These are phyloP conservation scores for Ptychoptera albimana DNA, from an alignment of 2,888 invertebrate genomes.

Conservation along the genomic window DNA sequence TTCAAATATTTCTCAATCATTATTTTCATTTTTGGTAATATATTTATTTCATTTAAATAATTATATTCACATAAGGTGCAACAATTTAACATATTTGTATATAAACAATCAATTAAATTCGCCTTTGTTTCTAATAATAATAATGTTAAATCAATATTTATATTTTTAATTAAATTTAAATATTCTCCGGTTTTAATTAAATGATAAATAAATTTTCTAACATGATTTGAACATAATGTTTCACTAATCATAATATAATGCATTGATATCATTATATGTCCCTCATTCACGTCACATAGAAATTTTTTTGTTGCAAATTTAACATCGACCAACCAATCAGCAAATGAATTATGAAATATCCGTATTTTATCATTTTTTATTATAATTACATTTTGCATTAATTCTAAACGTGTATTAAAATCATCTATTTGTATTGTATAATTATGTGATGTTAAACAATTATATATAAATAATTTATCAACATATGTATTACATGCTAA, in stretches of 20 bases:
- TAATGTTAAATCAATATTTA: slow-evolving; percentile 26
- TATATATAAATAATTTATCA: slow-evolving; percentile 64
- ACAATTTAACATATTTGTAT: slow-evolving; percentile 34
- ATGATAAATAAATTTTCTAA: slow-evolving; percentile 56
- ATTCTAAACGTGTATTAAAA: slow-evolving; percentile 59
- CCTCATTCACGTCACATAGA: slow-evolving; percentile 71
- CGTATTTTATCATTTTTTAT: slow-evolving; percentile 16
- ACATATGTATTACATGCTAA: slow-evolving; percentile 76
- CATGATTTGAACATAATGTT: slow-evolving; percentile 53
- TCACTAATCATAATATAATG: slow-evolving; percentile 57
- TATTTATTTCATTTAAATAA: slow-evolving; percentile 27
- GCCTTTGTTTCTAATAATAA: slow-evolving; percentile 28
- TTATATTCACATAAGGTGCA: slow-evolving; percentile 28
- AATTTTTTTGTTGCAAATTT: slow-evolving; percentile 94
- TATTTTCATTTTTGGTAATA: slow-evolving; percentile 24
- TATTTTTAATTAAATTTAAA: slow-evolving; percentile 25
- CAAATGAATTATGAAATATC: slow-evolving; percentile 88
- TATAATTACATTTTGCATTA: slow-evolving; percentile 43
- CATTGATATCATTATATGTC: slow-evolving; percentile 79
- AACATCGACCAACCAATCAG: slow-evolving; percentile 91
- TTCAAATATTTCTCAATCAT: slow-evolving; percentile 30
- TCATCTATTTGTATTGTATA: slow-evolving; percentile 63
- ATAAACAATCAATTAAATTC: slow-evolving; percentile 29
- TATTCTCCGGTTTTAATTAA: slow-evolving; percentile 51
- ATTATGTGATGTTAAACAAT: slow-evolving; percentile 66